A percentile compares a stretch with the other conserved stretches of the same genome.
Conservation (phyloP, 2,888 invertebrate species). For the Rhagonycha lutea region DNA sequence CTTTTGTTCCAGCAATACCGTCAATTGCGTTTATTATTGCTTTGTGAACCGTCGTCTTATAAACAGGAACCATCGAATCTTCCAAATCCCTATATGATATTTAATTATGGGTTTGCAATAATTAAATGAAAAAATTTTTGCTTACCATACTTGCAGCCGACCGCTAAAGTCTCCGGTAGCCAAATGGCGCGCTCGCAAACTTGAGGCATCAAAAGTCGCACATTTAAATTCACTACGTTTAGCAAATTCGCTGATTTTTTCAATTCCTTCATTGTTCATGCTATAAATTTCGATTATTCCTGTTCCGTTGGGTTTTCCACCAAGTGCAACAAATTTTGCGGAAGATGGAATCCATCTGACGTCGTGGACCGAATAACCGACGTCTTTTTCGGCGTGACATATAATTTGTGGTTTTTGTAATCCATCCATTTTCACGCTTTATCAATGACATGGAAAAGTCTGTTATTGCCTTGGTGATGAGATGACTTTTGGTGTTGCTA, state of each 20-base stretch:
- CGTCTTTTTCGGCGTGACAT: constrained; percentile 78
- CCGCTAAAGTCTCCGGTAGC: constrained; percentile 92
- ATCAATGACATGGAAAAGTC: not conserved
- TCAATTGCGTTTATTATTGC: constrained; percentile 91
- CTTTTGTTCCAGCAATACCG: constrained; percentile 80
- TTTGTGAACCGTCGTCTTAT: constrained; percentile 77
- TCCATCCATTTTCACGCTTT: constrained; percentile 50
- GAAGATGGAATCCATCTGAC: constrained; percentile 96
- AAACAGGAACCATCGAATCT: constrained; percentile 71
- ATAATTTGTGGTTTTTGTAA: constrained; percentile 90
- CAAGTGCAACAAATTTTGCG: constrained; percentile 88
- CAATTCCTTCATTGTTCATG: constrained; percentile 73
- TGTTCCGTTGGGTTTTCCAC: constrained; percentile 81
- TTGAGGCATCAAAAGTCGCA: constrained; percentile 90
- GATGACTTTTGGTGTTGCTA: not conserved
- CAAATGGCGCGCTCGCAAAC: constrained; percentile 76
- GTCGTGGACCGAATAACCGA: constrained; percentile 88
- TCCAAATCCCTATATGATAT: constrained; percentile 74
- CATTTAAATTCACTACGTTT: constrained; percentile 89
- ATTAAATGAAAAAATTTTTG: constrained; percentile 21
- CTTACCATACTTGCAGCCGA: constrained; percentile 80
- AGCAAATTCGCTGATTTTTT: constrained; percentile 73
- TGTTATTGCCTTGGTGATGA: not conserved
- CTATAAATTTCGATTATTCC: constrained; percentile 85
- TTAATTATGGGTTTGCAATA: constrained; percentile 8